Base-by-base conservation (phyloP, 2,113 vertebrate genomes). In the Trachemys scripta region DNA sequence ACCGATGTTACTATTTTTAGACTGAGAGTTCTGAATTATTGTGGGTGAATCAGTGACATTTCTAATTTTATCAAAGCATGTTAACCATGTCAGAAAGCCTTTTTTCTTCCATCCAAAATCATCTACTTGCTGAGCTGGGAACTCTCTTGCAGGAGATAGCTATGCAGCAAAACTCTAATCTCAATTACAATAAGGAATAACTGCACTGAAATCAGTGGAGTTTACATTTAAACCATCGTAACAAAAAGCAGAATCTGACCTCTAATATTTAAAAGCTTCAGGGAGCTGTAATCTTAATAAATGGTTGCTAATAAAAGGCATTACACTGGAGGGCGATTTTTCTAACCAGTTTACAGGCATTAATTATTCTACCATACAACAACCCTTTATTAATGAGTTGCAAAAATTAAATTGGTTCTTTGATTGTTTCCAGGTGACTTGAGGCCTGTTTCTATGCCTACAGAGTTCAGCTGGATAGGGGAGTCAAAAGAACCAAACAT, bases 401-500 rank as follows among this genome's bases (percentile, higher is more conserved):
- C 88, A 24, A 10, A 91, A 93, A 82, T 91, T 35, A 86, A 85
- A 96, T 57, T 98, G 91, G 82, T 96, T 97, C 94, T 98, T 98
- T 96, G 97, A 97, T 96, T 98, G 42, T 96, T 98, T 98, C 91
- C 98, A 99, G 99, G 98, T 98, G 99, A 99, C 97, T 97, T 99
- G 97, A 99, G 99, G 95, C 99, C 99, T 29, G 97, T 99, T 96
- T 99, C 98, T 47, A 98, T 99, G 98, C 98, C 99, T 53, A 98
- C 98, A 51, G 98, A 99, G 96, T 98, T 98, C 98, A 98, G 97
- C 84, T 99, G 98, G 98, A 98, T 98, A 97, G 98, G 98, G 88
- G 98, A 99, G 96, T 95, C 98, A 93, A 99, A 99, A 97, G 99
- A 99, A 91, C 98, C 99, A 94, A 98, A 98, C 91, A 94, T 98